Evolutionary conservation across 2,797 vertebrate species (phyloP).

Genomic region (Lithobates sylvaticus): DNA sequence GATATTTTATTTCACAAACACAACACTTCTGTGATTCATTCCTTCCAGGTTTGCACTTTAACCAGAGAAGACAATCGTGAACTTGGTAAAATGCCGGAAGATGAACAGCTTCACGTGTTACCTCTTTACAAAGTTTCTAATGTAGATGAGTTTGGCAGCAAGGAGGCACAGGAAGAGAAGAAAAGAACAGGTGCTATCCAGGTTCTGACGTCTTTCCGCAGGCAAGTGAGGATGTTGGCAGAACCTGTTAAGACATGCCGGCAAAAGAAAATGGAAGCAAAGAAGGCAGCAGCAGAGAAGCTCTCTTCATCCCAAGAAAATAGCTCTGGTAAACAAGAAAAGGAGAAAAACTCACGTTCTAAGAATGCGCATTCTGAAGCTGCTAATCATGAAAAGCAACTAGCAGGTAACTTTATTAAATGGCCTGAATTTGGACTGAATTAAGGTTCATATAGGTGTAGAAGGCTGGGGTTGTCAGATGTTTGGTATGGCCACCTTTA

Average conservation of each 20-base stretch:
- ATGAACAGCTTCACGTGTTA: slow-evolving; percentile 97
- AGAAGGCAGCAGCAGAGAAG: slow-evolving; percentile 90
- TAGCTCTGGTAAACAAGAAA: slow-evolving; percentile 82
- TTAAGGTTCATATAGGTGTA: no score
- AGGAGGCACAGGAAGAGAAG: slow-evolving; percentile 91
- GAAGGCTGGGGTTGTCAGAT: no score
- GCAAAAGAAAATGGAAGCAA: slow-evolving; percentile 94
- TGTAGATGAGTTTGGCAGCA: slow-evolving; percentile 94
- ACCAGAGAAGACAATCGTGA: slow-evolving; percentile 96
- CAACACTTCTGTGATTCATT: not conserved
- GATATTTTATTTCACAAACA: not conserved
- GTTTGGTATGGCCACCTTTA: no score
- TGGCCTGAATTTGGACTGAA: not conserved
- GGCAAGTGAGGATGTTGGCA: slow-evolving; percentile 92
- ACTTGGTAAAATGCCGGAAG: slow-evolving; percentile 89
- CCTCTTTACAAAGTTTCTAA: slow-evolving; percentile 92
- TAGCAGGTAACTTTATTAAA: slow-evolving; percentile 74
- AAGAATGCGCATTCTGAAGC: slow-evolving; percentile 82
- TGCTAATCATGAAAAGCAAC: slow-evolving; percentile 71
- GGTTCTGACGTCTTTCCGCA: slow-evolving; percentile 90
- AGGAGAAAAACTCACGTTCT: slow-evolving; percentile 81
- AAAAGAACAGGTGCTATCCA: slow-evolving; percentile 91
- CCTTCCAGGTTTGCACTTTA: slow-evolving; percentile 91
- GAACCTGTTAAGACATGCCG: slow-evolving; percentile 94
- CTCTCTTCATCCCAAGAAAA: slow-evolving; percentile 70